A percentile compares a stretch with the other conserved stretches of the same genome.
Evolutionary conservation across 2,113 vertebrate genomes (phyloP).

Genomic region (Malurus cyaneus): DNA sequence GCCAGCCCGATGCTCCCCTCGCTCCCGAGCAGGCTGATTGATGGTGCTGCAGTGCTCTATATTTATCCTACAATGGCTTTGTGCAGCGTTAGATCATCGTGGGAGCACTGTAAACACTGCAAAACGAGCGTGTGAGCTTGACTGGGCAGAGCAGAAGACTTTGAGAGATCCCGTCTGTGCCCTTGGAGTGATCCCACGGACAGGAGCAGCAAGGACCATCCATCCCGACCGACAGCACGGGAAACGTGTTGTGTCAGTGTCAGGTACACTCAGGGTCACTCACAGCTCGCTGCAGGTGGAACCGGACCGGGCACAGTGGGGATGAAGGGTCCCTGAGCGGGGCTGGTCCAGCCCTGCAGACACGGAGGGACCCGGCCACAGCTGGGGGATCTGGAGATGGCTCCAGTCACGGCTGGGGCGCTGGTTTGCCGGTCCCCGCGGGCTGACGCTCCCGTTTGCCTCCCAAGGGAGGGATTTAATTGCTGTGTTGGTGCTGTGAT

Average conservation of each 20-base stretch:
- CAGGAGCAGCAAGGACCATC: accelerated
- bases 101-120: background rate
- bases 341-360: background rate
- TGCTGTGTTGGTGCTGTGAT: background rate
- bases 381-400: accelerated
- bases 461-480: background rate
- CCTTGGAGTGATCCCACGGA: accelerated
- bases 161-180: accelerated
- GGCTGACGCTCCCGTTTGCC: accelerated
- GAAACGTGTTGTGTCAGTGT: accelerated
- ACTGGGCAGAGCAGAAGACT: background rate
- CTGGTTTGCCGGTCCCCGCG: accelerated
- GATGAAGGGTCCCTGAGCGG: accelerated
- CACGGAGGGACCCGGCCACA: accelerated
- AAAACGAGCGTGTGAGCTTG: accelerated
- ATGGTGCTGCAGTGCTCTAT: background rate
- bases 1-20: accelerated
- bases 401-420: background rate
- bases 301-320: accelerated
- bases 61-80: background rate
- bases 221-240: accelerated
- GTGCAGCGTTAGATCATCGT: background rate
- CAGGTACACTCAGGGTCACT: background rate
- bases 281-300: background rate
- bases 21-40: background rate